Conservation (phyloP, 1,140 invertebrate genomes). For the Linepithema humile region DNA sequence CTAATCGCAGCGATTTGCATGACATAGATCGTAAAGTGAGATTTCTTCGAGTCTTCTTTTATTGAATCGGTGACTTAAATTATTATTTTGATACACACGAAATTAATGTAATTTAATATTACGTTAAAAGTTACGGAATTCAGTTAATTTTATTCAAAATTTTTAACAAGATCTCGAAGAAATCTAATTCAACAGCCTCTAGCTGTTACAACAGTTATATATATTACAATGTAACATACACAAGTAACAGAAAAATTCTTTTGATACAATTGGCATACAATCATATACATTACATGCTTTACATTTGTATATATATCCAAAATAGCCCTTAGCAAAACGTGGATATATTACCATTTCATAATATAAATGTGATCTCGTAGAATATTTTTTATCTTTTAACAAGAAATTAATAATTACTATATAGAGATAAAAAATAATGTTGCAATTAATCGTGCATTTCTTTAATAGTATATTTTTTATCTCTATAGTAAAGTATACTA, state of each 20-base stretch:
- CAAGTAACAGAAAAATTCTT: not conserved
- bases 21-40: conserved; percentile 17
- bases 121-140: too few relatives aligned
- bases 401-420: not conserved
- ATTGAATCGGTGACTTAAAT: not conserved
- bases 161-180: conserved; percentile 22
- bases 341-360: not conserved
- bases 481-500: not conserved
- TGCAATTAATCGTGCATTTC: not conserved
- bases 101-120: not conserved
- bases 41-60: conserved; percentile 31
- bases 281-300: not conserved
- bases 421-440: not conserved
- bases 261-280: not conserved
- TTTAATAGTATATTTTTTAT: not conserved
- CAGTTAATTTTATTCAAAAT: not conserved
- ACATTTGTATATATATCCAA: conserved; percentile 1
- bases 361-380: not conserved
- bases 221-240: not conserved
- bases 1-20: conserved; percentile 58
- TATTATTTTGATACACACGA: not conserved
- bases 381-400: not conserved
- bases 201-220: conserved; percentile 5
- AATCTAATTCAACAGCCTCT: not conserved
- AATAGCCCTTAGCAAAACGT: not conserved